Conservation (phyloP, 2,888 invertebrate genomes). For the Coleophora flavipennella region DNA sequence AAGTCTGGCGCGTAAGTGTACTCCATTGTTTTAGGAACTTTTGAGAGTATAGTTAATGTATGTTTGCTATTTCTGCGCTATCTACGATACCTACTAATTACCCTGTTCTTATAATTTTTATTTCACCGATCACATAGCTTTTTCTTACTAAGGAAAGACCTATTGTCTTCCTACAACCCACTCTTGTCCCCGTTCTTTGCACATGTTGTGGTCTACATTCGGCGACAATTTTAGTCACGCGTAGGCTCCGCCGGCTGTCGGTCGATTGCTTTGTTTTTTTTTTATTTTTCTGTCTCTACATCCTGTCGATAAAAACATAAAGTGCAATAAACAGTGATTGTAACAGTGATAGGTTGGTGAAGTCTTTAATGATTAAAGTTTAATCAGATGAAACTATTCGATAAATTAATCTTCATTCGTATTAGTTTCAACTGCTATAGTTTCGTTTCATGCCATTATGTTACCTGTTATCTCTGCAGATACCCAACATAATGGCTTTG, state of each 20-base stretch:
- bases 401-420: neutral
- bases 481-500: neutral
- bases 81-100: neutral
- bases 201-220: conserved; percentile 33
- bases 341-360: conserved; percentile 4
- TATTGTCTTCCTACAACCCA: conserved; percentile 22
- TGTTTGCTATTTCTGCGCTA: conserved; percentile 16
- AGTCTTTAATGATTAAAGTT: neutral
- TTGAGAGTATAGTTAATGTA: no score
- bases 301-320: conserved; percentile 10
- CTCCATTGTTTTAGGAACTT: no score
- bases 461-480: neutral
- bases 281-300: conserved; percentile 20
- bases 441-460: neutral
- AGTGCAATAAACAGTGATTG: conserved; percentile 5
- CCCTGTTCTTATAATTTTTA: neutral
- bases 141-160: conserved; percentile 9
- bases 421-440: neutral
- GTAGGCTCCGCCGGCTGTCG: conserved; percentile 47
- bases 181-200: conserved; percentile 35
- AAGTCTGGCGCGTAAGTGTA: conserved; percentile 11
- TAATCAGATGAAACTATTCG: neutral
- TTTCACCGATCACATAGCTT: neutral
- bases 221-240: conserved; percentile 53
- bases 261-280: conserved; percentile 39